These are phyloP conservation scores for Pollachius pollachius DNA, from an alignment of 2,113 vertebrate species.

Conservation along the genomic window DNA sequence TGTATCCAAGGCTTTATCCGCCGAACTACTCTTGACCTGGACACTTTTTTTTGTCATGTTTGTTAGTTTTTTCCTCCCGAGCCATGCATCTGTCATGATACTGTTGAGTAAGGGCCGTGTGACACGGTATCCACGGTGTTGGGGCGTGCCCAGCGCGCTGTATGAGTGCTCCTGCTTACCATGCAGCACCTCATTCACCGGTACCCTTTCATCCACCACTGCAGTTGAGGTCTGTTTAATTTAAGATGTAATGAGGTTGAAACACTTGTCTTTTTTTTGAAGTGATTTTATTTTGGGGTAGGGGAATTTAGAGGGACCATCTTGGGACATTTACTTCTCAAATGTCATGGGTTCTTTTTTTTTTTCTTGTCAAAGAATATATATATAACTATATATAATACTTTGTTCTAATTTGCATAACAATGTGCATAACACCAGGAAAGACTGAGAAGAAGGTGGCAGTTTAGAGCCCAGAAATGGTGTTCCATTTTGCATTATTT, in stretches of 20 bases:
- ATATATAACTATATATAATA: constrained; percentile 8
- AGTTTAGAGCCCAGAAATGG: constrained; percentile 5
- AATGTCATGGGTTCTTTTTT: constrained; percentile 23
- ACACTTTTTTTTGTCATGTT: background rate
- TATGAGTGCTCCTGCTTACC: too few relatives aligned
- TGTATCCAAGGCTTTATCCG: too few relatives aligned
- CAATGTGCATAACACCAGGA: constrained; percentile 64
- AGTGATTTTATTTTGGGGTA: constrained; percentile 24
- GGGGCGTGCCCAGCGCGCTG: too few relatives aligned
- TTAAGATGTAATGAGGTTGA: constrained; percentile 37
- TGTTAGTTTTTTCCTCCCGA: constrained; percentile 21
- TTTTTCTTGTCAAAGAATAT: constrained; percentile 16
- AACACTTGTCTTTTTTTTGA: constrained; percentile 33
- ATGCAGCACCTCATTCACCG: too few relatives aligned
- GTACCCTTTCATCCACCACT: constrained; percentile 35
- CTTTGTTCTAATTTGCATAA: constrained; percentile 46
- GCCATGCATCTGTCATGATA: constrained; percentile 50
- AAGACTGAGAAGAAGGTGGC: constrained; percentile 39
- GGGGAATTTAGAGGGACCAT: constrained; percentile 41
- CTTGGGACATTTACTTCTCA: constrained; percentile 44
- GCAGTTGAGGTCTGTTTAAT: constrained; percentile 47
- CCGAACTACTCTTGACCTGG: too few relatives aligned
- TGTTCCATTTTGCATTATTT: constrained; percentile 11
- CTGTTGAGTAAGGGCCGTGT: constrained; percentile 24
- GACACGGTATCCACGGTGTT: too few relatives aligned